phyloP scores from a whole-genome alignment of 1,140 invertebrate genomes.

The Mya arenaria region DNA sequence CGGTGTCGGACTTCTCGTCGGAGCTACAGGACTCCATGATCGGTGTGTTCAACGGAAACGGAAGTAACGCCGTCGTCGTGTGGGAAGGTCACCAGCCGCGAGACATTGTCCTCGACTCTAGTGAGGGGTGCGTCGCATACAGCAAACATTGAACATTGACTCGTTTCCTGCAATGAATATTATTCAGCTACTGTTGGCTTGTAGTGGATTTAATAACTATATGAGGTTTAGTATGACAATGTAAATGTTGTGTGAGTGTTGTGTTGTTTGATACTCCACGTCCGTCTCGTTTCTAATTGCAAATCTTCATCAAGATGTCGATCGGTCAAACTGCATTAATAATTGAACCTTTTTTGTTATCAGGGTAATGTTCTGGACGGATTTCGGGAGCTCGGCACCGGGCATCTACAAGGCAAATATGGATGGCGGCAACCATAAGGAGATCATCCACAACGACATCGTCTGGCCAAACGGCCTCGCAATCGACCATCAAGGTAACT shows the following conservation, averaged over 20 bases:
- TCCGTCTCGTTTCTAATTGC: background rate
- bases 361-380: slow-evolving; percentile 41
- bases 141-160: no score
- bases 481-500: slow-evolving; percentile 14
- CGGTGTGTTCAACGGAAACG: slow-evolving; percentile 16
- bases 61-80: slow-evolving; percentile 12
- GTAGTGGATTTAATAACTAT: background rate
- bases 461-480: slow-evolving; percentile 45
- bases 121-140: slow-evolving; percentile 32
- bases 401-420: slow-evolving; percentile 33
- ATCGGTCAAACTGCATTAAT: no score
- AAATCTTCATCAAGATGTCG: background rate
- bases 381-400: slow-evolving; percentile 6
- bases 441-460: background rate
- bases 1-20: background rate
- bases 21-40: slow-evolving; percentile 17
- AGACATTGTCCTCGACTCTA: slow-evolving; percentile 35
- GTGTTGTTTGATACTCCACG: background rate
- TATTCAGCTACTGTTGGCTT: background rate
- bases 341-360: no score
- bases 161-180: background rate
- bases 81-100: slow-evolving; percentile 35
- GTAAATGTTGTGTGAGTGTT: background rate
- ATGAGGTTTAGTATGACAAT: background rate
- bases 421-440: slow-evolving; percentile 12